Percentiles rank a stretch among this genome's conserved stretches.
phyloP scores from a whole-genome alignment of 2,888 invertebrate species.

The Drosophila mulleri region DNA sequence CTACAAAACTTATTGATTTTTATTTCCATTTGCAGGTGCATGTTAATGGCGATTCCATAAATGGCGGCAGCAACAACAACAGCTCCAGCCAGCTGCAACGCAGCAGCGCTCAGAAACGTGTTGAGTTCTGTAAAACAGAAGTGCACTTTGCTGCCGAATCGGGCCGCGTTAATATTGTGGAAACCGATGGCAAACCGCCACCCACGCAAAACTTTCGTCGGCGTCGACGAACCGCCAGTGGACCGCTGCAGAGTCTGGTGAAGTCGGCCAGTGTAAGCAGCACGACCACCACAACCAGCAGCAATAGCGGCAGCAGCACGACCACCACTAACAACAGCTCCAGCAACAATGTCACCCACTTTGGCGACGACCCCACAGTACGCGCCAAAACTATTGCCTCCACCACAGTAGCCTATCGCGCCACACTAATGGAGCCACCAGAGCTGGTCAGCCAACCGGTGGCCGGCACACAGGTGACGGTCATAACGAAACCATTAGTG shows the following conservation, averaged over 20 bases:
- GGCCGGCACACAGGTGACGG: constrained; percentile 72
- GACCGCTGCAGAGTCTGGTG: constrained; percentile 79
- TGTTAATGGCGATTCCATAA: constrained; percentile 77
- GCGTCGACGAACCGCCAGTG: constrained; percentile 87
- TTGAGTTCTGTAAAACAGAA: constrained; percentile 95
- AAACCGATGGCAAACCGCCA: constrained; percentile 94
- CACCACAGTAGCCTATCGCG: constrained; percentile 75
- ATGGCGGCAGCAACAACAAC: constrained; percentile 14
- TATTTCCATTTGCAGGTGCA: constrained; percentile 73
- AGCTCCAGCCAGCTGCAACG: constrained; percentile 57
- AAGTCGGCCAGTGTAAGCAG: constrained; percentile 79
- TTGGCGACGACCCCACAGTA: constrained; percentile 86
- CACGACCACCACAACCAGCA: constrained; percentile 30
- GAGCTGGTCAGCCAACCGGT: constrained; percentile 57
- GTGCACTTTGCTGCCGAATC: constrained; percentile 94
- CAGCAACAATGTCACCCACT: constrained; percentile 86
- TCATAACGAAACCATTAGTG: constrained; percentile 68
- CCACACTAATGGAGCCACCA: constrained; percentile 71
- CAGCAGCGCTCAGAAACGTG: constrained; percentile 86
- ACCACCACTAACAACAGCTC: neutral
- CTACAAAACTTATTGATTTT: neutral
- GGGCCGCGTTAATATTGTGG: constrained; percentile 94
- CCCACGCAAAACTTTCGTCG: constrained; percentile 92
- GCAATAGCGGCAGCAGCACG: constrained; percentile 30
- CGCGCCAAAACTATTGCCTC: constrained; percentile 64